Conservation (phyloP, 2,113 vertebrate species). For the Tachysurus vachellii region DNA sequence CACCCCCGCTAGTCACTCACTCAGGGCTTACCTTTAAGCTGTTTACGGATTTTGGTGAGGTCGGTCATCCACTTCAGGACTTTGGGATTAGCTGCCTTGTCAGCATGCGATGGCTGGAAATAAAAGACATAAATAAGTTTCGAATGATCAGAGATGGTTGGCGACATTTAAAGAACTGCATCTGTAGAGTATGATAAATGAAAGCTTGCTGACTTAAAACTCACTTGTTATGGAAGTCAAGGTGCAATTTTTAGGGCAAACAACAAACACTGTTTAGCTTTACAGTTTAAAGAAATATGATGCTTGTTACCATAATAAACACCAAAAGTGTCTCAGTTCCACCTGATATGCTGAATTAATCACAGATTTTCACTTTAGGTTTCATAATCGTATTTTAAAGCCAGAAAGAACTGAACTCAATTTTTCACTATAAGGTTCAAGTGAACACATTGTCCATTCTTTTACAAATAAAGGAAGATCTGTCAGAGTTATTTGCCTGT, state of each 20-base stretch:
- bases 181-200: neutral
- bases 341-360: neutral
- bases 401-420: neutral
- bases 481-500: neutral
- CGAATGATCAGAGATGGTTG: neutral
- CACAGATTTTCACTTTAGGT: neutral
- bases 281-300: neutral
- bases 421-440: neutral
- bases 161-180: neutral
- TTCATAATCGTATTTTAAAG: neutral
- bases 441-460: neutral
- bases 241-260: neutral
- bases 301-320: neutral
- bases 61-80: slow-evolving; percentile 99
- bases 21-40: slow-evolving; percentile 88
- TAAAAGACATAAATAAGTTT: neutral
- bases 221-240: neutral
- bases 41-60: slow-evolving; percentile 91
- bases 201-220: neutral
- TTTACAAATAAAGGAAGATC: neutral
- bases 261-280: neutral
- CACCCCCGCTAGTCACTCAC: slow-evolving; percentile 37
- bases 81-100: slow-evolving; percentile 96
- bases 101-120: slow-evolving; percentile 89
- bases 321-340: neutral